Evolutionary conservation across 2,113 vertebrate species (phyloP).

Genomic region (Ceratotherium simum): DNA sequence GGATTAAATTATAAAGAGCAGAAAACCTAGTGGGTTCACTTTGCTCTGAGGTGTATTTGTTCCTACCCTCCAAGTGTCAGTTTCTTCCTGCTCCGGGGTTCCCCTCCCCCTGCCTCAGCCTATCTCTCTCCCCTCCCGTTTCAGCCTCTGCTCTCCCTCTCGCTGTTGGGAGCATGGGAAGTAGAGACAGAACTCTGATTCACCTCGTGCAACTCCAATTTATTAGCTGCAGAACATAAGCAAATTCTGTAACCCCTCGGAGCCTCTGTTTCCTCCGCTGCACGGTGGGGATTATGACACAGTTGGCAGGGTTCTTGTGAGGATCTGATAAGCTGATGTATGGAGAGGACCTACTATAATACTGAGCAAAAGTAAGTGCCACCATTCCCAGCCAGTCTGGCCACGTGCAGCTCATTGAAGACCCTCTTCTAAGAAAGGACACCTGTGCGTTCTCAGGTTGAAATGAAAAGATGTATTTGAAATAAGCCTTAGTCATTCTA

Average conservation of each 20-base stretch:
- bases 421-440: background rate
- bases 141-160: background rate
- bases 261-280: background rate
- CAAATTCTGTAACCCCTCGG: background rate
- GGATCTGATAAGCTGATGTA: background rate
- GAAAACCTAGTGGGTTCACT: background rate
- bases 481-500: background rate
- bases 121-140: background rate
- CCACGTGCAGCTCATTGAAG: background rate
- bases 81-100: background rate
- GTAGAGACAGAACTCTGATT: background rate
- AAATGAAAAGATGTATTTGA: background rate
- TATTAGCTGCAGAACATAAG: background rate
- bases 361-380: background rate
- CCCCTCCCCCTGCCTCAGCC: background rate
- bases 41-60: slow-evolving; percentile 36
- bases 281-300: background rate
- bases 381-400: background rate
- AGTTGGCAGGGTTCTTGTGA: background rate
- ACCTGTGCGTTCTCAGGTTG: background rate
- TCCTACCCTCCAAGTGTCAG: background rate
- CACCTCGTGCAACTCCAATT: background rate
- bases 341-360: background rate
- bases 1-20: slow-evolving; percentile 51
- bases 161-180: background rate